Base-by-base conservation (phyloP, 1,140 invertebrate species). In the Colletes latitarsis region DNA sequence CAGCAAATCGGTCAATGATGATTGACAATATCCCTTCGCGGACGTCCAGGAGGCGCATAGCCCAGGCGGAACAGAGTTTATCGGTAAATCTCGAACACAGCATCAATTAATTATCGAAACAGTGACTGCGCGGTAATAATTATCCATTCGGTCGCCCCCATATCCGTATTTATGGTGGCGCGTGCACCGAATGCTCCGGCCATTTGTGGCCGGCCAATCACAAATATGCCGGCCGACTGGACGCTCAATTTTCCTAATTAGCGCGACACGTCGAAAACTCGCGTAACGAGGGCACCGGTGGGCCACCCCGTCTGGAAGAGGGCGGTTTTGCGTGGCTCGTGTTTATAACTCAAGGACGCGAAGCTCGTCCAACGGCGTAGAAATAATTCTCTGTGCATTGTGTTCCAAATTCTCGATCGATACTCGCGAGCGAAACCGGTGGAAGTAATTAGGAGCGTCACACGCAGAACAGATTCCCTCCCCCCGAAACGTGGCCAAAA, bases 111-210 rank as follows among this genome's bases (percentile, higher is more conserved):
- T 85, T 85, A 85, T 84, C 72, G 60, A 89, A 89, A 87, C 84
- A 86, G 85, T 77, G 82, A 82, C 74, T 57, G 64, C 43, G 73
- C 76, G 68, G 85, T 86, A 87, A 90, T 90, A 88, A 89, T 90
- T 88, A 89, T 88, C 82, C 82, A 84, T 88, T 90, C 82, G 83
- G 82, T 80, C 82, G 79, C 74, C 70, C 15, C 60, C 83, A 67
- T 75, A 81, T 71, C 69, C 71, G 82, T 81, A 88, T 90, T 86
- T 84, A 79, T 78, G 78, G 70, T 49, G 68, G 19, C 49, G 74
- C 74, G 74, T 77, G 74, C 74, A 49, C 21, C 74, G 74, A 69
- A 77, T 69, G 58, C 53, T 55, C 9, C 39, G 79, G 74, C 83
- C 86, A 87, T 89, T 88, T 89, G 77, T 80, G 82, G 78, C 71